Evolutionary conservation across 2,797 vertebrate species (phyloP).

Genomic region (Enteromius trimaculatus): DNA sequence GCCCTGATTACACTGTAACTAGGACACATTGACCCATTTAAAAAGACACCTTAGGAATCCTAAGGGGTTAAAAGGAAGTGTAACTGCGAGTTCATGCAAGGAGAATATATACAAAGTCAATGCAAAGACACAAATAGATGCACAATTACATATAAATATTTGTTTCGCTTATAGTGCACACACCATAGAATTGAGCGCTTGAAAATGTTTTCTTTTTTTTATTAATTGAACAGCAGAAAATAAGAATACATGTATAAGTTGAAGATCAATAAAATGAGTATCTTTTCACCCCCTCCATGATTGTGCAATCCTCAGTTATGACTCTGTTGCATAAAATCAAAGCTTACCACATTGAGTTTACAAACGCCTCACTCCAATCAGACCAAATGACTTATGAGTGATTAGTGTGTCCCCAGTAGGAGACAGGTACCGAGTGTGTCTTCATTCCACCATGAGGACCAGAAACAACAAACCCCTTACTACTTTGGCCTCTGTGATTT

Average conservation of each 20-base stretch:
- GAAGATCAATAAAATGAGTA: not conserved
- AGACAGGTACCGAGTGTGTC: constrained; percentile 60
- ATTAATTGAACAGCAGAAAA: not conserved
- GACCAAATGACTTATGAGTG: constrained; percentile 50
- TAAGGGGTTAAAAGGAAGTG: too few relatives aligned
- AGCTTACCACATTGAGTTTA: constrained; percentile 33
- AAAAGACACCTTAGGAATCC: too few relatives aligned
- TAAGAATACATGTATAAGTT: not conserved
- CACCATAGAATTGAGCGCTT: not conserved
- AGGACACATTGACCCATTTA: not conserved
- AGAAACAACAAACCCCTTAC: constrained; percentile 55
- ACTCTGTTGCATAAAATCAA: constrained; percentile 5
- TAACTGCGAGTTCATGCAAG: too few relatives aligned
- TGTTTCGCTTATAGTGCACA: not conserved
- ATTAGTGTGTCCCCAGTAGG: constrained; percentile 52
- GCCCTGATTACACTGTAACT: not conserved
- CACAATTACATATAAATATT: not conserved
- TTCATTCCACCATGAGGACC: constrained; percentile 54
- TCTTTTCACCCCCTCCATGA: not conserved
- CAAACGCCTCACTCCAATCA: constrained; percentile 51
- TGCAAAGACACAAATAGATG: not conserved
- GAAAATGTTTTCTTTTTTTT: not conserved
- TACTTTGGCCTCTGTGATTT: constrained; percentile 58
- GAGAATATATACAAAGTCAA: not conserved
- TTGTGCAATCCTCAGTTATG: not conserved